Evolutionary conservation across 2,797 vertebrate species (phyloP).

Genomic region (Pelochelys cantorii): DNA sequence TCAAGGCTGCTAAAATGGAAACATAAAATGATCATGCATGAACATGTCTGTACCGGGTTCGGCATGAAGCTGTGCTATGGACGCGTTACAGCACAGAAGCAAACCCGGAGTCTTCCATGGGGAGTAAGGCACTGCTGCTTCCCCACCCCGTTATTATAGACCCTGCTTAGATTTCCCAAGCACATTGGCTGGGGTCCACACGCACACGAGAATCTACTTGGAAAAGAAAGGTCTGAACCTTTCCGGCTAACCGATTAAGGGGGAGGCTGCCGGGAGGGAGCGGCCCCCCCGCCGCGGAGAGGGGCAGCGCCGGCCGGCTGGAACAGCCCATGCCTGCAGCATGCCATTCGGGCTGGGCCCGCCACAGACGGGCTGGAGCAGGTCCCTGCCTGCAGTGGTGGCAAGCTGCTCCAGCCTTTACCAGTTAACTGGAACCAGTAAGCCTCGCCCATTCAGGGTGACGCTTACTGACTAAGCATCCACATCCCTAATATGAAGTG

Average conservation of each 20-base stretch:
- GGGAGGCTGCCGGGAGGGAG: too few species aligned
- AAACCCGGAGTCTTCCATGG: accelerated
- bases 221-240: background rate
- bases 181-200: background rate
- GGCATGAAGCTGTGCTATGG: background rate
- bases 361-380: too few species aligned
- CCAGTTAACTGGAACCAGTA: too few species aligned
- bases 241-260: too few species aligned
- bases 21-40: conserved; percentile 18
- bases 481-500: background rate
- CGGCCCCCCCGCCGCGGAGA: too few species aligned
- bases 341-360: too few species aligned
- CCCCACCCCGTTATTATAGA: background rate
- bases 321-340: too few species aligned
- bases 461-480: too few species aligned
- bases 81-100: background rate
- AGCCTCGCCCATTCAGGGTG: too few species aligned
- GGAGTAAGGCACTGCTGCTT: background rate
- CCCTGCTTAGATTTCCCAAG: background rate
- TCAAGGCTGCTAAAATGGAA: conserved; percentile 28
- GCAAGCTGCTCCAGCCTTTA: too few species aligned
- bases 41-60: background rate
- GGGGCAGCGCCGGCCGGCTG: too few species aligned
- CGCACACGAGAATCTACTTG: background rate
- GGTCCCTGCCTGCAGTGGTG: too few species aligned